Conservation (phyloP, 2,888 invertebrate species). For the Acrobeloides nanus region DNA sequence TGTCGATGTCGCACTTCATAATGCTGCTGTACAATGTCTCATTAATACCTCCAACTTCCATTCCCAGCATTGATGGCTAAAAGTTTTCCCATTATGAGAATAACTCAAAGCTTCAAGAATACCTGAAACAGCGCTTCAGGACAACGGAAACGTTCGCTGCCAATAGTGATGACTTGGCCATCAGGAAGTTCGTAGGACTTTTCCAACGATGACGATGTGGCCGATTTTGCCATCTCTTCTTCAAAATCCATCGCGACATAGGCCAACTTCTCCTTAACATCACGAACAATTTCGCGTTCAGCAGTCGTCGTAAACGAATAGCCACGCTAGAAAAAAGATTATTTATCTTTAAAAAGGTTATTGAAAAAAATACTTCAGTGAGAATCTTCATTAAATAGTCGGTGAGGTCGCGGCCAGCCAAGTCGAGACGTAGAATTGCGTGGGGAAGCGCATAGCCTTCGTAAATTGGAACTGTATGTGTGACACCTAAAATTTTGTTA, state of each 20-base stretch:
- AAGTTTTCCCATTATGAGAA: too few species aligned
- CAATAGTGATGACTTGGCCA: conserved; percentile 65
- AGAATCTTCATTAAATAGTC: conserved; percentile 62
- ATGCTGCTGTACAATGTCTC: conserved; percentile 70
- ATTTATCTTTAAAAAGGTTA: too few species aligned
- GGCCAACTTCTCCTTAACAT: conserved; percentile 86
- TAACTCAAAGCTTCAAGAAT: conserved; percentile 26
- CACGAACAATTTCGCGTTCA: conserved; percentile 78
- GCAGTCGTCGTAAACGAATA: conserved; percentile 56
- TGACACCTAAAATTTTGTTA: conserved; percentile 68
- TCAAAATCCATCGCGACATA: conserved; percentile 98
- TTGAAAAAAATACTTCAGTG: conserved; percentile 54
- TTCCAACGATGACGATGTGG: conserved; percentile 79
- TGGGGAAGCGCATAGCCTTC: conserved; percentile 63
- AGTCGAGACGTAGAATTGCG: conserved; percentile 58
- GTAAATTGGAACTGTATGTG: conserved; percentile 70
- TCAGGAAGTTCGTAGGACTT: conserved; percentile 82
- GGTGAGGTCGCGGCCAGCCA: conserved; percentile 59
- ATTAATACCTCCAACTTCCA: conserved; percentile 56
- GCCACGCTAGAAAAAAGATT: conserved; percentile 57
- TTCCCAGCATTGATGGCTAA: conserved; percentile 76
- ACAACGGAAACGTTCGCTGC: conserved; percentile 71
- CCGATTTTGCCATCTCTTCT: conserved; percentile 77
- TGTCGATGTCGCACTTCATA: conserved; percentile 89
- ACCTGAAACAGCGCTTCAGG: conserved; percentile 77